A percentile compares a stretch with the other conserved stretches of the same genome.
phyloP scores from a whole-genome alignment of 37 sponge, comb jelly and placozoan species.

The Mnemiopsis leidyi region DNA sequence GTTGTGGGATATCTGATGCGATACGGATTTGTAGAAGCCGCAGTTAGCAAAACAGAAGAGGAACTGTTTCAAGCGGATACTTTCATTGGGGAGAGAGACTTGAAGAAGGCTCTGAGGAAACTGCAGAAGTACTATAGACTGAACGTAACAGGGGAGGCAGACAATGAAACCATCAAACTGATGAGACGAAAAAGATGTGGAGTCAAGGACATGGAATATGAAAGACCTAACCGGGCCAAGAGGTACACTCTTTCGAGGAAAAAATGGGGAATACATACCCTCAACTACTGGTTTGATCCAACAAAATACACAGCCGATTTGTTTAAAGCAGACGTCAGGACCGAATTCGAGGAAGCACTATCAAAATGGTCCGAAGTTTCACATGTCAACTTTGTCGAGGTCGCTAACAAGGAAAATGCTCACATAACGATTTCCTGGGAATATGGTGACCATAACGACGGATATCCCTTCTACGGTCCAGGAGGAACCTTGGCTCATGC shows the following conservation, averaged over 20 bases:
- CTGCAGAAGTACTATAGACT: neutral
- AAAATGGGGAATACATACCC: neutral
- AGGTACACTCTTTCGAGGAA: no score
- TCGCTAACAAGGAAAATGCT: neutral
- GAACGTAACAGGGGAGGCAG: neutral
- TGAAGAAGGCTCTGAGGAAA: neutral
- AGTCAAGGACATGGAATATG: neutral
- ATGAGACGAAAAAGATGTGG: neutral
- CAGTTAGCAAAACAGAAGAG: neutral
- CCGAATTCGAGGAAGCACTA: neutral
- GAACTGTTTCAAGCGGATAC: neutral
- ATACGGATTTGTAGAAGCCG: neutral
- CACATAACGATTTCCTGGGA: neutral
- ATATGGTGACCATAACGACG: neutral
- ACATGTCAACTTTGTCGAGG: neutral
- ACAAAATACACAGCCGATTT: neutral
- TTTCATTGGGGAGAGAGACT: neutral
- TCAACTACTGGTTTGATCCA: neutral
- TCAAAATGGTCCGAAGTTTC: neutral
- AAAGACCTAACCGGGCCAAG: no score
- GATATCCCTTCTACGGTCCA: neutral
- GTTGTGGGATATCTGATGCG: neutral
- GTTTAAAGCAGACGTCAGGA: neutral
- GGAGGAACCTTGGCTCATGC: neutral
- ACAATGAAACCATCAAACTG: neutral